phyloP scores from a whole-genome alignment of 2,797 vertebrate species.

The Eulemur albifrons region DNA sequence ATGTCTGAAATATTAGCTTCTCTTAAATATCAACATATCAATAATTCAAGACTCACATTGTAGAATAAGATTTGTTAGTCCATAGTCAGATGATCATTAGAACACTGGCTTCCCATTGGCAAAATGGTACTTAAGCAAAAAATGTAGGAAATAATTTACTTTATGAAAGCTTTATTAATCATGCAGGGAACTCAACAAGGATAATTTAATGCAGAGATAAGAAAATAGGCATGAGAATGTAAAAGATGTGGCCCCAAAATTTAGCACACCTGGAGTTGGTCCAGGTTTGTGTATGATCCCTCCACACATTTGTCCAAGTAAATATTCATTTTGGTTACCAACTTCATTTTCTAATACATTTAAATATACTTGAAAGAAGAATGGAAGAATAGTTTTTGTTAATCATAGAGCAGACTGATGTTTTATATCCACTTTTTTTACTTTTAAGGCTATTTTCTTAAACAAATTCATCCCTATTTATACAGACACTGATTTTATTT shows the following conservation, averaged over 20 bases:
- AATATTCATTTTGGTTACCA: neutral
- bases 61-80: neutral
- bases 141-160: neutral
- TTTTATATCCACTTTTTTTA: neutral
- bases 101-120: neutral
- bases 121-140: neutral
- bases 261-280: neutral
- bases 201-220: neutral
- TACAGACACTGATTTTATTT: neutral
- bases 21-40: neutral
- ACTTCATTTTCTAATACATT: neutral
- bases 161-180: neutral
- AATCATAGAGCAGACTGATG: neutral
- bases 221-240: neutral
- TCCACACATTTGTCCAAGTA: neutral
- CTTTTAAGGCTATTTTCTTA: neutral
- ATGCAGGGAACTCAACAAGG: neutral
- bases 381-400: neutral
- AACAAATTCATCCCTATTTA: neutral
- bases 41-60: constrained; percentile 2
- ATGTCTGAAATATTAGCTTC: constrained; percentile 37
- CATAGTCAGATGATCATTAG: neutral
- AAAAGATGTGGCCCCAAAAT: neutral
- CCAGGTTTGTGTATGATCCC: neutral
- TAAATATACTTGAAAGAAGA: neutral